Percentiles rank a stretch among this genome's conserved stretches.
Evolutionary conservation across 2,797 vertebrate species (phyloP).

Genomic region (Sebastes hopkinsi): DNA sequence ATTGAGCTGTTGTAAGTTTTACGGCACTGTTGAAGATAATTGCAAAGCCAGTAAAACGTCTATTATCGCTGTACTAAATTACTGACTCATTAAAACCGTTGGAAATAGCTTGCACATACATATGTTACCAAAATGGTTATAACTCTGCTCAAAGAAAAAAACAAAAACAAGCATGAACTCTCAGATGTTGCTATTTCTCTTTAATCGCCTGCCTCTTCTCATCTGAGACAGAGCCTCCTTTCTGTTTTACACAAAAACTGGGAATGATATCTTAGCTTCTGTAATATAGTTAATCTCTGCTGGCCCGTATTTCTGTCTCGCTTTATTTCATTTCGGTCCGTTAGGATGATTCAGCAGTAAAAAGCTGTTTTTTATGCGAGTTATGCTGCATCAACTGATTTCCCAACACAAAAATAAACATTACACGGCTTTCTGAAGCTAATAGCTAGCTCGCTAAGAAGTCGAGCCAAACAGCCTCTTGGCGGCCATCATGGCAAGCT

Average conservation of each 20-base stretch:
- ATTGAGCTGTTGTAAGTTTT: slow-evolving; percentile 14
- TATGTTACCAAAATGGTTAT: not conserved
- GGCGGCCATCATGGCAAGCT: not conserved
- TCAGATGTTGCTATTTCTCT: not conserved
- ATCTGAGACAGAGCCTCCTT: not conserved
- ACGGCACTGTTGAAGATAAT: slow-evolving; percentile 1
- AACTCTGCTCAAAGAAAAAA: not conserved
- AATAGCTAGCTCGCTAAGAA: not conserved
- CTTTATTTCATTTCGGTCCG: not conserved
- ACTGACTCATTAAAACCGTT: slow-evolving; percentile 20
- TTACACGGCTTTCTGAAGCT: not conserved
- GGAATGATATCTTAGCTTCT: not conserved
- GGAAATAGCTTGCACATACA: slow-evolving; percentile 5
- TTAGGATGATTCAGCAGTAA: not conserved
- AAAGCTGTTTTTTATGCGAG: not conserved
- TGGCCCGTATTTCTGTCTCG: not conserved
- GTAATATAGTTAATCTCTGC: not conserved
- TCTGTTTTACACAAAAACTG: not conserved
- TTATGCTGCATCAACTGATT: not conserved
- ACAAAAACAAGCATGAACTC: not conserved
- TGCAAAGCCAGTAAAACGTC: slow-evolving; percentile 1
- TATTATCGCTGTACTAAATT: slow-evolving; percentile 4
- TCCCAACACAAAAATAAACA: not conserved
- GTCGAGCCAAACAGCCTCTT: not conserved
- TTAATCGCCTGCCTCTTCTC: not conserved